These are phyloP conservation scores for Ficedula albicollis DNA, from an alignment of 2,797 vertebrate species.

Conservation along the genomic window DNA sequence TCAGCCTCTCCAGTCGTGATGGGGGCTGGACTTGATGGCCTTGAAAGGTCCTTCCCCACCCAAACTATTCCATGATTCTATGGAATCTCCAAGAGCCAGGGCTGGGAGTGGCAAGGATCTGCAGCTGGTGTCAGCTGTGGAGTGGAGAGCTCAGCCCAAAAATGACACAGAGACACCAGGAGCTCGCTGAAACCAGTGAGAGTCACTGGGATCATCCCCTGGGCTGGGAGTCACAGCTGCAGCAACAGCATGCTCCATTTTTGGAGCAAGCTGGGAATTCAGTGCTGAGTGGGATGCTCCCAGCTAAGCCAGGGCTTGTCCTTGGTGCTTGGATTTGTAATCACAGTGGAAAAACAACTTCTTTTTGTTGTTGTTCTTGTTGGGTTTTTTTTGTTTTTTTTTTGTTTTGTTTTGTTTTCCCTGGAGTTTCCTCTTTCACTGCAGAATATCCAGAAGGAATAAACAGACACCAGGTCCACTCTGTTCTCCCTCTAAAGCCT, in stretches of 20 bases:
- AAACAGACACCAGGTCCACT: not conserved
- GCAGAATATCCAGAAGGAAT: not conserved
- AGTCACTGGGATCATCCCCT: not conserved
- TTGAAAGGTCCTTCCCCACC: not conserved
- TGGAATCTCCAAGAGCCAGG: not conserved
- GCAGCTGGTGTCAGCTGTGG: not conserved
- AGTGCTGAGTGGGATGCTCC: not conserved
- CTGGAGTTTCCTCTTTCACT: not conserved
- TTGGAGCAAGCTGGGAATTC: not conserved
- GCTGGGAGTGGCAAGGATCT: not conserved
- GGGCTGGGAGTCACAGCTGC: not conserved
- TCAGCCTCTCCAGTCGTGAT: rapidly evolving
- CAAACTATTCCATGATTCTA: not conserved
- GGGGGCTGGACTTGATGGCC: not conserved
- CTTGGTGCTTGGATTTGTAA: not conserved
- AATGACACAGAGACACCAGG: not conserved
- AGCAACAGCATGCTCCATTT: not conserved
- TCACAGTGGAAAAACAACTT: not conserved
- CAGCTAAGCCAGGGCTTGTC: not conserved
- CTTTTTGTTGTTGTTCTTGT: not conserved
- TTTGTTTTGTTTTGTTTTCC: too few relatives aligned
- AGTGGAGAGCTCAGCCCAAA: not conserved
- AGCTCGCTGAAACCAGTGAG: not conserved
- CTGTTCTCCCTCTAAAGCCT: not conserved
- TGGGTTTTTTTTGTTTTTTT: too few relatives aligned